These are phyloP conservation scores for Heliothis subflexa DNA, from an alignment of 1,140 invertebrate genomes.

Conservation along the genomic window DNA sequence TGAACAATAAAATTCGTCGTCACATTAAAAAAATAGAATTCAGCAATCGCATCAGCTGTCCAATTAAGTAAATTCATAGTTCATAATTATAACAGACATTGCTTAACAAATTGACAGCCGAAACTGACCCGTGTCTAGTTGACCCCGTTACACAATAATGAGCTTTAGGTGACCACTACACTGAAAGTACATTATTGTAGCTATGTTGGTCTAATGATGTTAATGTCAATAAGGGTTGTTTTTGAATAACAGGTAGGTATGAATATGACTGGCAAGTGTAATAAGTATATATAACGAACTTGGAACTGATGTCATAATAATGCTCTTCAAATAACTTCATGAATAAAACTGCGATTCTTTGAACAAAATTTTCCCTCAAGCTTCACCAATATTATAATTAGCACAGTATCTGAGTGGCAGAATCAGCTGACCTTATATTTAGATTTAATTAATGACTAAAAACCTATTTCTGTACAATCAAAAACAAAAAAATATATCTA, in stretches of 20 bases:
- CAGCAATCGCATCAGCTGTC: background rate
- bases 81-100: slow-evolving; percentile 6
- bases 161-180: background rate
- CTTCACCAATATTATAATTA: no score
- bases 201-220: background rate
- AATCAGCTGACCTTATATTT: background rate
- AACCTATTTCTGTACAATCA: background rate
- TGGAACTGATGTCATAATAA: no score
- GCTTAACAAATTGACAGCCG: background rate
- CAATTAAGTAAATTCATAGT: slow-evolving; percentile 1
- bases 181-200: background rate
- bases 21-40: background rate
- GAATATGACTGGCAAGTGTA: no score
- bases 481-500: background rate
- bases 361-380: no score
- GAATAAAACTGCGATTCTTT: no score
- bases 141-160: background rate
- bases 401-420: background rate
- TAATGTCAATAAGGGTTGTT: background rate
- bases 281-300: no score
- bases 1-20: background rate
- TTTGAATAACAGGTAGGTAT: no score
- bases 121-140: background rate
- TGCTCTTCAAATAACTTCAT: no score
- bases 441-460: background rate